Percentiles rank a stretch among this genome's conserved stretches.
Evolutionary conservation across 2,113 vertebrate species (phyloP).

Genomic region (Kryptolebias marmoratus): DNA sequence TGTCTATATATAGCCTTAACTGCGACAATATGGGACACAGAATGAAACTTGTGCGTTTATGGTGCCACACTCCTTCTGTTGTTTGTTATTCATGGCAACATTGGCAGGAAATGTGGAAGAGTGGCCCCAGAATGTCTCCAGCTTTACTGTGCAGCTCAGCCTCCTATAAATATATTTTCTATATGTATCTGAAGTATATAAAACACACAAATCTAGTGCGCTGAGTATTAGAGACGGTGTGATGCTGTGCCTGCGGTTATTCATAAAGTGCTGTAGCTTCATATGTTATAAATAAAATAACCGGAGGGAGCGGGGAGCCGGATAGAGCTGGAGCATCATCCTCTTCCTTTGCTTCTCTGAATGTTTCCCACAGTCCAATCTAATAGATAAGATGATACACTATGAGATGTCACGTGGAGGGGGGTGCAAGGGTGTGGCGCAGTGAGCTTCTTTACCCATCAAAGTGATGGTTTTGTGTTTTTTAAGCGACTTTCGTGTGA

Average conservation of each 20-base stretch:
- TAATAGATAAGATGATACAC: slow-evolving; percentile 61
- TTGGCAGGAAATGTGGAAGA: slow-evolving; percentile 33
- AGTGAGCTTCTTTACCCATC: not conserved
- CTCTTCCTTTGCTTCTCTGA: slow-evolving; percentile 40
- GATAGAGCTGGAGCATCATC: slow-evolving; percentile 55
- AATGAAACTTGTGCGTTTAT: slow-evolving; percentile 41
- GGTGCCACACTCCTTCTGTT: slow-evolving; percentile 40
- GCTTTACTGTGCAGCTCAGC: slow-evolving; percentile 16
- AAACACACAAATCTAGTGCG: slow-evolving; percentile 32
- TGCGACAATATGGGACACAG: slow-evolving; percentile 42
- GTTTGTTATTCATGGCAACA: slow-evolving; percentile 52
- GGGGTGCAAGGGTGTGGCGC: slow-evolving; percentile 62
- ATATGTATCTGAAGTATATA: not conserved
- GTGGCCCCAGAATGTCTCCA: not conserved
- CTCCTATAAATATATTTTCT: slow-evolving; percentile 13
- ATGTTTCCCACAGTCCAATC: slow-evolving; percentile 42
- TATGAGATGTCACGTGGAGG: slow-evolving; percentile 44
- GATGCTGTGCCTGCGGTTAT: slow-evolving; percentile 72
- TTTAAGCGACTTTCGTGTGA: slow-evolving; percentile 16
- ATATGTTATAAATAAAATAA: slow-evolving; percentile 78
- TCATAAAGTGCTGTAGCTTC: slow-evolving; percentile 73
- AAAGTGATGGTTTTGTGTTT: not conserved
- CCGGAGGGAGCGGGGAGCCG: slow-evolving; percentile 60
- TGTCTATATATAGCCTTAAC: slow-evolving; percentile 48
- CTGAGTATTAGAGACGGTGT: slow-evolving; percentile 51